Percentiles rank a stretch among this genome's conserved stretches.
Evolutionary conservation across 2,113 vertebrate species (phyloP).

Genomic region (Irena cyanogastra): DNA sequence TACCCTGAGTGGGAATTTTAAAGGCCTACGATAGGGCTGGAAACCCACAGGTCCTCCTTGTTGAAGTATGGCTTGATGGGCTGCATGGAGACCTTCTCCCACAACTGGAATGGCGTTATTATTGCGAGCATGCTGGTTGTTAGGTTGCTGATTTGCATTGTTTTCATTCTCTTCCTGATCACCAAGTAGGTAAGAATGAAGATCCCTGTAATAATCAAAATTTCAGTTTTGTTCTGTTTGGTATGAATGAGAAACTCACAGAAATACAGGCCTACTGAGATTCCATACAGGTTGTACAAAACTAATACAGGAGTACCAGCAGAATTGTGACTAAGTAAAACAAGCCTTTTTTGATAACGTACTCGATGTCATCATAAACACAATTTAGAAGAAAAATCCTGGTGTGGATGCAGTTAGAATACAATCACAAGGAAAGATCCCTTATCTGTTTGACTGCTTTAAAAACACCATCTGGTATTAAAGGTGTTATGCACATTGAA

Average conservation of each 20-base stretch:
- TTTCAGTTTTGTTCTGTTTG: neutral
- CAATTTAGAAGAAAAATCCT: neutral
- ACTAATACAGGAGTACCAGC: neutral
- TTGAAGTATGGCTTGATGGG: constrained; percentile 97
- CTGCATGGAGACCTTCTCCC: constrained; percentile 94
- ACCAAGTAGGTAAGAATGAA: constrained; percentile 95
- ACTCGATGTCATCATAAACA: neutral
- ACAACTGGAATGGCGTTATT: constrained; percentile 90
- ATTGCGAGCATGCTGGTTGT: constrained; percentile 90
- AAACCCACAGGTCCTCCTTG: constrained; percentile 97
- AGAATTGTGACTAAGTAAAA: neutral
- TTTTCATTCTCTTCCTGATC: constrained; percentile 95
- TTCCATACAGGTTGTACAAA: neutral
- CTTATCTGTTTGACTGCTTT: neutral
- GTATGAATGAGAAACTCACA: neutral
- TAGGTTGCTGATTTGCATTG: constrained; percentile 87
- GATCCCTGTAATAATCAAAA: constrained; percentile 77
- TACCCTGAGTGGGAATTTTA: constrained; percentile 93
- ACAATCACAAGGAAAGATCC: neutral
- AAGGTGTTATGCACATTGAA: neutral
- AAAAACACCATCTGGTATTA: neutral
- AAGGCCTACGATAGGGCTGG: constrained; percentile 93
- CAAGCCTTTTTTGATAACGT: neutral
- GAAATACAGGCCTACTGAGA: neutral
- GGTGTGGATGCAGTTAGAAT: neutral